phyloP scores from a whole-genome alignment of 2,888 invertebrate genomes.

The Nematopogon swammerdamellus region DNA sequence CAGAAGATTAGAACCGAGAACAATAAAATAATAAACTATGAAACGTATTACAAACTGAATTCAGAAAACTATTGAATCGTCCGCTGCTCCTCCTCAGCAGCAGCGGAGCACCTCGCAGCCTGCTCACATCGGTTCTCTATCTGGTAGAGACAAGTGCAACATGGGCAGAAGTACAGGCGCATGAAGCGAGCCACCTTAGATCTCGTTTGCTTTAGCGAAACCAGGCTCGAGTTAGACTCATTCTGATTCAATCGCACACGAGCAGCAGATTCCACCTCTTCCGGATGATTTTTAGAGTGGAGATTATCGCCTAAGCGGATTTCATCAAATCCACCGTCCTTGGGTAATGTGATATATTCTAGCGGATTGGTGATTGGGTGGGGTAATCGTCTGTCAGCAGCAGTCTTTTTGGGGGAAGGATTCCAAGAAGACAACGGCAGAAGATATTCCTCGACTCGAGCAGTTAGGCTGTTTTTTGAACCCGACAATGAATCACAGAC shows the following conservation, averaged over 20 bases:
- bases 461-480: conserved; percentile 30
- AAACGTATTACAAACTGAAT: no score
- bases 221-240: not conserved
- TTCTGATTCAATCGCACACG: not conserved
- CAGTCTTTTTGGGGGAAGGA: conserved; percentile 12
- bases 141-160: conserved; percentile 40
- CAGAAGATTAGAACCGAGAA: no score
- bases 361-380: no score
- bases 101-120: not conserved
- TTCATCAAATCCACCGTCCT: no score
- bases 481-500: conserved; percentile 35
- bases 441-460: conserved; percentile 42
- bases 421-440: conserved; percentile 57
- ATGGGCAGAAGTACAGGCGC: conserved; percentile 43
- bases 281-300: no score
- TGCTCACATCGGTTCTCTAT: conserved; percentile 33
- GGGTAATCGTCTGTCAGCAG: no score
- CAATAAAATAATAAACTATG: no score
- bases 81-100: no score
- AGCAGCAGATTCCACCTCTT: no score
- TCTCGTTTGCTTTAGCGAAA: conserved; percentile 17
- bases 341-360: no score
- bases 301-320: no score
- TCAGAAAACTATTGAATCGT: no score
- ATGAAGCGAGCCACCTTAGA: conserved; percentile 39